A percentile compares a stretch with the other conserved stretches of the same genome.
phyloP scores from a whole-genome alignment of 2,113 vertebrate genomes.

The Trogon surrucura region DNA sequence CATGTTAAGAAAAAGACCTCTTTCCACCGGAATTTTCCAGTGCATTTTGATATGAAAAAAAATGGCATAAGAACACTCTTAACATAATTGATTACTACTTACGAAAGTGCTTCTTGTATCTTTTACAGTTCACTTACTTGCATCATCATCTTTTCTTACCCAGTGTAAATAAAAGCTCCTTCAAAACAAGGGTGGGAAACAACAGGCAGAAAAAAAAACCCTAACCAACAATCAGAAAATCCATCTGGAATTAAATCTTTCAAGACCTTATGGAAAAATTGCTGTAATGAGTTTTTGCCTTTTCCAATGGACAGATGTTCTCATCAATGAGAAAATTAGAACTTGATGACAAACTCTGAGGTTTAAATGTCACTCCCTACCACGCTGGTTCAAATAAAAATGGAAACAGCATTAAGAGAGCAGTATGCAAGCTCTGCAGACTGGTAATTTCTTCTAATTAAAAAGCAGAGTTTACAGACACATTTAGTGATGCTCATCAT shows the following conservation, averaged over 20 bases:
- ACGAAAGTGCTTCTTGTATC: neutral
- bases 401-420: slow-evolving; percentile 11
- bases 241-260: neutral
- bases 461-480: slow-evolving; percentile 3
- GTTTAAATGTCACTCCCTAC: slow-evolving; percentile 37
- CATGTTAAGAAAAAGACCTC: neutral
- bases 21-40: neutral
- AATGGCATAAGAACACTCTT: neutral
- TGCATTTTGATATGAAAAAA: neutral
- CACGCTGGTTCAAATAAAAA: slow-evolving; percentile 1
- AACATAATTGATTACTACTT: neutral
- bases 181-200: neutral
- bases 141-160: neutral
- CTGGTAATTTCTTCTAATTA: neutral
- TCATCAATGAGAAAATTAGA: slow-evolving; percentile 13
- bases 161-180: neutral
- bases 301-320: slow-evolving; percentile 32
- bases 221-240: neutral
- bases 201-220: neutral
- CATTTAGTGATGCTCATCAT: neutral
- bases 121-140: neutral
- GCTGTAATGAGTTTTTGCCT: neutral
- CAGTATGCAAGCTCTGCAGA: neutral
- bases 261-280: neutral
- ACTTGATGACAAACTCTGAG: slow-evolving; percentile 17